Percentiles rank a stretch among this genome's conserved stretches.
phyloP scores from a whole-genome alignment of 1,140 invertebrate species.

The Achatina immaculata region DNA sequence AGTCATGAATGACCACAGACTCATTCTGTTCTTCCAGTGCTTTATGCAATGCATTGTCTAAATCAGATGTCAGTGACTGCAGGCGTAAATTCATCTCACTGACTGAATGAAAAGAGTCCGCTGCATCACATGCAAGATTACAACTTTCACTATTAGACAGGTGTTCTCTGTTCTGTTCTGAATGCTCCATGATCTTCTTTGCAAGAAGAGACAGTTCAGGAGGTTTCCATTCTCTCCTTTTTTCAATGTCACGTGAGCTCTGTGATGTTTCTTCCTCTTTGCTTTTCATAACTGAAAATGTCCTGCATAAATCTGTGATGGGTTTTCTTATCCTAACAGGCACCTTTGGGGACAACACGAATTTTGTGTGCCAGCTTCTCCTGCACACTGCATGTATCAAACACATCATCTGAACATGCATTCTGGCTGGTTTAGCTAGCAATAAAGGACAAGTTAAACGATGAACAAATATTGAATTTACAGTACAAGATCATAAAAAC shows the following conservation, averaged over 20 bases:
- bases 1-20: neutral
- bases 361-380: neutral
- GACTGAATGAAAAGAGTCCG: too few relatives aligned
- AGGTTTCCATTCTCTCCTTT: neutral
- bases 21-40: neutral
- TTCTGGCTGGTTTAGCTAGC: neutral
- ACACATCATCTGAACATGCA: conserved; percentile 8
- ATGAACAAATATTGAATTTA: neutral
- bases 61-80: neutral
- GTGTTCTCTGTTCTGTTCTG: neutral
- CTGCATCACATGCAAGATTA: too few relatives aligned
- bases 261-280: neutral
- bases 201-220: neutral
- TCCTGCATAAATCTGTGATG: neutral
- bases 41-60: neutral
- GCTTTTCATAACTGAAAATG: neutral
- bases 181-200: neutral
- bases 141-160: neutral
- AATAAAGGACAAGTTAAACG: neutral
- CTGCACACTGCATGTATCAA: neutral
- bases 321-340: neutral
- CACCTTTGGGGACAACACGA: neutral
- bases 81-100: neutral
- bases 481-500: too few relatives aligned
- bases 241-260: neutral